Evolutionary conservation across 2,113 vertebrate genomes (phyloP), one percentile per base, ranked within the genome.

Genomic region (Pseudonaja textilis): DNA sequence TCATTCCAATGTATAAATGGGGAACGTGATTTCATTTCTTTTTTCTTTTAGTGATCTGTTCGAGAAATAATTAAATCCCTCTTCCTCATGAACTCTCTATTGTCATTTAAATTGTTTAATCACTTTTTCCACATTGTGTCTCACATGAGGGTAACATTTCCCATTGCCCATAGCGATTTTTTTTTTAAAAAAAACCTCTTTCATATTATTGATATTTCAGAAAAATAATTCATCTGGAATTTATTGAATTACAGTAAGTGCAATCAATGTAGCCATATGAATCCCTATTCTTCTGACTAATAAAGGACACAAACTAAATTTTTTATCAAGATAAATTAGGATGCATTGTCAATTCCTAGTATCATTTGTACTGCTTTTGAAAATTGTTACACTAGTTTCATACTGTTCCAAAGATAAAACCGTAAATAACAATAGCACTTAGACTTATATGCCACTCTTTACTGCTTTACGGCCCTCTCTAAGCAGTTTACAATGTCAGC

Each of bases 141-240:
- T 0, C 0, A 12, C 69, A 87, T 88, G 61, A 20, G 22, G 5
- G 1, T 14, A 90, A 54, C 91, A 89, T n/a, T 54, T 93, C 81
- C 92, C 74, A 20, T 18, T 57, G 55, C 29, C 26, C 26, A 0
- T 91, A 89, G 89, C 50, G 55, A 90, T 93, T 93, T 90, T 34
- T 89, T 90, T 34, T 89, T 18, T 8, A 91, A 85, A 93, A 89
- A 93, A 85, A 90, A 93, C 61, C 57, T 93, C 59, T 90, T 94
- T 96, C 88, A 56, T 91, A 20, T n/a, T 96, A 93, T 92, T 14
- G 88, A 90, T 64, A 94, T 92, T 92, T 96, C 42, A 91, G 18
- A 0, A 61, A 91, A 93, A 93, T 87, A 93, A 92, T 91, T 61
- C 90, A 25, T 93, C 89, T 87, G 10, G 39, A 86, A 90, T 93